These are phyloP conservation scores for Diadumene lineata DNA, from an alignment of 92 coral and sea anemone genomes.

Conservation along the genomic window DNA sequence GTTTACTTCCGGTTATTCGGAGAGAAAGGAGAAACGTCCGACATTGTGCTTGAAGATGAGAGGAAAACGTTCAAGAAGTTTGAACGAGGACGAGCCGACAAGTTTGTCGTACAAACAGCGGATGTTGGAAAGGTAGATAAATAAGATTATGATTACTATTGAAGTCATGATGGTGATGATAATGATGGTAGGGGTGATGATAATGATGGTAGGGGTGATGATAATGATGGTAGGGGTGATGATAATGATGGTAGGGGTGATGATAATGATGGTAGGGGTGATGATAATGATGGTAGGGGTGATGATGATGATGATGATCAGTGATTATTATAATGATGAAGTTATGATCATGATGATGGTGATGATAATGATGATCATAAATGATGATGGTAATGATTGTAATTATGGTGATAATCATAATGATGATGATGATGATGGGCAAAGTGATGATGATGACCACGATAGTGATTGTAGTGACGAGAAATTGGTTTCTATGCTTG, in stretches of 20 bases:
- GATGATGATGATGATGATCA: neutral
- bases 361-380: neutral
- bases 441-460: neutral
- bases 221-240: neutral
- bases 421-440: neutral
- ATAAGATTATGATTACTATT: neutral
- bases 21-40: slow-evolving; percentile 79
- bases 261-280: neutral
- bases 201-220: neutral
- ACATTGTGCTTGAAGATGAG: slow-evolving; percentile 71
- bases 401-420: neutral
- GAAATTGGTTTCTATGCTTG: no score
- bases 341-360: neutral
- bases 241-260: neutral
- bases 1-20: slow-evolving; percentile 77
- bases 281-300: neutral
- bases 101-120: slow-evolving; percentile 86
- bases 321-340: no score
- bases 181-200: no score
- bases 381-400: neutral
- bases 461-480: neutral
- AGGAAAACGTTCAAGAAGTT: slow-evolving; percentile 68
- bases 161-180: neutral
- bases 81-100: slow-evolving; percentile 86
- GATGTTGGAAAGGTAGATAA: slow-evolving; percentile 87